phyloP scores from a whole-genome alignment of 2,888 invertebrate genomes.

The Nomada hirtipes region DNA sequence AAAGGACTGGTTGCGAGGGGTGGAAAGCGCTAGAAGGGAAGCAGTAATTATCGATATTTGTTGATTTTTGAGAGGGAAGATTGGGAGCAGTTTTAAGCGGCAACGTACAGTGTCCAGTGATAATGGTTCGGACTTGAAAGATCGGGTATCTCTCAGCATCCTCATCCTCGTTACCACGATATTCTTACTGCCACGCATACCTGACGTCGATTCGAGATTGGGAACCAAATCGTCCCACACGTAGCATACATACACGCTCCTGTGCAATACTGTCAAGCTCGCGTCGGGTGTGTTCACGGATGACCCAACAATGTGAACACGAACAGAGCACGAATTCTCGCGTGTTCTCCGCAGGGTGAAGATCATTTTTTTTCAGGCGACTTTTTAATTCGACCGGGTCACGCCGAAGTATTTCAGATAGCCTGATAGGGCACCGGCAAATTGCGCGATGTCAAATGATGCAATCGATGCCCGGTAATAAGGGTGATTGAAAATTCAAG shows the following conservation, averaged over 20 bases:
- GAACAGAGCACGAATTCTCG: not conserved
- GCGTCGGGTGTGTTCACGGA: no score
- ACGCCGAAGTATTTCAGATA: conserved; percentile 30
- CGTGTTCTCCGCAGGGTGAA: not conserved
- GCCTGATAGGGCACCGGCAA: conserved; percentile 31
- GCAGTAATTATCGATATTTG: conserved; percentile 66
- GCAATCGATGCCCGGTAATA: conserved; percentile 45
- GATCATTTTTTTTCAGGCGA: conserved; percentile 9
- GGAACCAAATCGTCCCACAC: no score
- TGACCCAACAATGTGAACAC: not conserved
- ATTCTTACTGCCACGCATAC: no score
- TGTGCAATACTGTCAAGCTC: no score
- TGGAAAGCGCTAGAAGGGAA: conserved; percentile 15
- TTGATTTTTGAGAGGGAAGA: not conserved
- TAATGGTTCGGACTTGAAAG: not conserved
- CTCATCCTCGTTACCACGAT: no score
- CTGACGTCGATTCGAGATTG: no score
- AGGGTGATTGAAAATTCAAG: conserved; percentile 55
- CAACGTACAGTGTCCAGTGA: not conserved
- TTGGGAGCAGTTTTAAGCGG: not conserved
- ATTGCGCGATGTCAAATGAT: conserved; percentile 41
- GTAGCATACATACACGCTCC: no score
- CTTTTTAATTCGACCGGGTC: conserved; percentile 36
- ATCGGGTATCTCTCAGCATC: no score
- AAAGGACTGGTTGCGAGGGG: not conserved